phyloP scores from a whole-genome alignment of 2,888 invertebrate genomes.

The Nyleta sp. region DNA sequence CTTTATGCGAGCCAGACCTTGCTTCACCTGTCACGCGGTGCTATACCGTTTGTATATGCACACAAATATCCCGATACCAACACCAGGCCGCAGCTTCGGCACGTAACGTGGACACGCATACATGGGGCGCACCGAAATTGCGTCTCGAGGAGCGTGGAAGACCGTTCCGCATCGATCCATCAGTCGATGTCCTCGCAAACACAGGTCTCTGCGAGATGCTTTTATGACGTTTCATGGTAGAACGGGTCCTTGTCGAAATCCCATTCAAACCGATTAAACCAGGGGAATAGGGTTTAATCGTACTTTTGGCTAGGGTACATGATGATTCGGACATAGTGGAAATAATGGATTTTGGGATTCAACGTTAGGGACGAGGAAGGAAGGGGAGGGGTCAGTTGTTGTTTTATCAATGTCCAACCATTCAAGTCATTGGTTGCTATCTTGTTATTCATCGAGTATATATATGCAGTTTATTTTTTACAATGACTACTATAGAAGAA shows the following conservation, averaged over 20 bases:
- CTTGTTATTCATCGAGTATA: no score
- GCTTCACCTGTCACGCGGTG: constrained; percentile 60
- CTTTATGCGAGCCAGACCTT: constrained; percentile 58
- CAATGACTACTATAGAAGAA: no score
- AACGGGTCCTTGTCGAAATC: neutral
- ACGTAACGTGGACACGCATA: constrained; percentile 53
- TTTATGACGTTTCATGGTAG: constrained; percentile 27
- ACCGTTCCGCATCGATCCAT: constrained; percentile 52
- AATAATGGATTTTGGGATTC: no score
- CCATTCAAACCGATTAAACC: no score
- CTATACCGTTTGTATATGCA: constrained; percentile 53
- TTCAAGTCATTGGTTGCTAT: no score
- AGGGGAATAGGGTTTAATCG: no score
- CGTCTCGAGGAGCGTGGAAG: constrained; percentile 22
- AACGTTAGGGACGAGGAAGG: no score
- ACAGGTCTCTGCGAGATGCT: constrained; percentile 3
- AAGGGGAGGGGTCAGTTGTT: no score
- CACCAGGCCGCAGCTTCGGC: constrained; percentile 34
- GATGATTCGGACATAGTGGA: no score
- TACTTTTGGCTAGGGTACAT: no score
- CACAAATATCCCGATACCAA: constrained; percentile 59
- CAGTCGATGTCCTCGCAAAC: constrained; percentile 33
- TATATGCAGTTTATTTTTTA: no score
- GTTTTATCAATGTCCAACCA: no score
- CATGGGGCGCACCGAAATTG: constrained; percentile 44